Percentiles rank a stretch among this genome's conserved stretches.
Evolutionary conservation across 2,113 vertebrate genomes (phyloP).

Genomic region (Barnardius zonarius): DNA sequence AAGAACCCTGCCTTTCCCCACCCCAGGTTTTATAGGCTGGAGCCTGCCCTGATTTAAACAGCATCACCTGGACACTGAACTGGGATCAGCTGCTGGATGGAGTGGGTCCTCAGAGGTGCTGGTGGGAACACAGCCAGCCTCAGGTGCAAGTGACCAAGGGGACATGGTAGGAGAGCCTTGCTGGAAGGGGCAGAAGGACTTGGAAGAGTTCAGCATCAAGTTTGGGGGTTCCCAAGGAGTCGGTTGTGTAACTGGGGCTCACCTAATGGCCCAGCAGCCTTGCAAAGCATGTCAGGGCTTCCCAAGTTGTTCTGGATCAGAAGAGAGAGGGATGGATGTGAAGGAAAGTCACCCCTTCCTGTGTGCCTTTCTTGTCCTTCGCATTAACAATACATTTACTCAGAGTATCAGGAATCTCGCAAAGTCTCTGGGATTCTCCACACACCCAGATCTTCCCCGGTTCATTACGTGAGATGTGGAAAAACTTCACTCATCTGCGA

Average conservation of each 20-base stretch:
- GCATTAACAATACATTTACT: fast-evolving
- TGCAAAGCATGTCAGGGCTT: not conserved
- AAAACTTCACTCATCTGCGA: not conserved
- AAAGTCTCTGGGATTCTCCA: not conserved
- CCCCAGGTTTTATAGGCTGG: too few relatives aligned
- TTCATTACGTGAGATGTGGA: fast-evolving
- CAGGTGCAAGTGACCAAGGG: too few relatives aligned
- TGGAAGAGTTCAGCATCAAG: fast-evolving
- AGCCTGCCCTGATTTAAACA: too few relatives aligned
- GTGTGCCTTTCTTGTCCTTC: not conserved
- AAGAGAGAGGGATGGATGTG: too few relatives aligned
- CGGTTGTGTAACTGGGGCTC: not conserved
- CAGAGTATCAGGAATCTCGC: not conserved
- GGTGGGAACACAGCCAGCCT: not conserved
- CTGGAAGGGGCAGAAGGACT: not conserved
- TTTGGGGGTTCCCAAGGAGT: fast-evolving
- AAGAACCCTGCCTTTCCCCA: too few relatives aligned
- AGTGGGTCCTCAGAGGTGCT: too few relatives aligned
- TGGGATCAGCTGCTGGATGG: too few relatives aligned
- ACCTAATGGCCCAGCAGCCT: fast-evolving
- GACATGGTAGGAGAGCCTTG: not conserved
- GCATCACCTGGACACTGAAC: too few relatives aligned
- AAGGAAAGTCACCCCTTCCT: not conserved
- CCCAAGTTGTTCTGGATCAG: not conserved
- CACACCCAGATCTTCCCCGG: not conserved